These are phyloP conservation scores for Sebastes ruberrimus DNA, from an alignment of 2,797 vertebrate genomes.

Conservation along the genomic window DNA sequence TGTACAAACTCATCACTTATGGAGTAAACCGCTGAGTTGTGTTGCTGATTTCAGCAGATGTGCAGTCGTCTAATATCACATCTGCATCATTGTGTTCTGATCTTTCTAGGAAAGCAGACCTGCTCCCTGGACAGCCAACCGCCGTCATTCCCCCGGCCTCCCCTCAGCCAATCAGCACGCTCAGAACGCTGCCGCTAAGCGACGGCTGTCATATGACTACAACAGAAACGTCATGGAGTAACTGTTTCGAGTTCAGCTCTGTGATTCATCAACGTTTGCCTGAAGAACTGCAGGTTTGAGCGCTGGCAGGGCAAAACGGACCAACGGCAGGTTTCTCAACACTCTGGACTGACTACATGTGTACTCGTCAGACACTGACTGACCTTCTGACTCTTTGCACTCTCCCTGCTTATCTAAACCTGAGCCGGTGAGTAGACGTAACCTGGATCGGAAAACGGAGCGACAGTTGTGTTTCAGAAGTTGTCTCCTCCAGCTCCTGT, in stretches of 20 bases:
- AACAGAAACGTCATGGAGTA: constrained; percentile 76
- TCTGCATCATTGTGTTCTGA: neutral
- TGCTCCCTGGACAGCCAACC: constrained; percentile 49
- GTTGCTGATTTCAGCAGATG: neutral
- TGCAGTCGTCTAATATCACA: neutral
- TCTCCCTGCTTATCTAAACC: constrained; percentile 16
- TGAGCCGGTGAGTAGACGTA: neutral
- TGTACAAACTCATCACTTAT: neutral
- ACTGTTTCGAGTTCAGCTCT: neutral
- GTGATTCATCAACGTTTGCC: neutral
- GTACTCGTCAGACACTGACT: neutral
- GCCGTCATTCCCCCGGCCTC: constrained; percentile 75
- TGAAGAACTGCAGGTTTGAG: neutral
- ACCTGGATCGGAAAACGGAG: neutral
- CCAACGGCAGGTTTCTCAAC: neutral
- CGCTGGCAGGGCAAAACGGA: neutral
- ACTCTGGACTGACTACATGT: neutral
- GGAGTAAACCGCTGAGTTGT: neutral
- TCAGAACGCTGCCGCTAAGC: constrained; percentile 67
- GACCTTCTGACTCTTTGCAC: constrained; percentile 38
- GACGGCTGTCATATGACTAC: constrained; percentile 80
- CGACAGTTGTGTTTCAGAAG: neutral
- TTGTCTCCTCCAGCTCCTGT: constrained; percentile 5
- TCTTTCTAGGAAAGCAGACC: constrained; percentile 66
- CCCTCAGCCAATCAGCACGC: constrained; percentile 73